These are phyloP conservation scores for Drosophila flavopinicola DNA, from an alignment of 2,888 invertebrate genomes.

Conservation along the genomic window DNA sequence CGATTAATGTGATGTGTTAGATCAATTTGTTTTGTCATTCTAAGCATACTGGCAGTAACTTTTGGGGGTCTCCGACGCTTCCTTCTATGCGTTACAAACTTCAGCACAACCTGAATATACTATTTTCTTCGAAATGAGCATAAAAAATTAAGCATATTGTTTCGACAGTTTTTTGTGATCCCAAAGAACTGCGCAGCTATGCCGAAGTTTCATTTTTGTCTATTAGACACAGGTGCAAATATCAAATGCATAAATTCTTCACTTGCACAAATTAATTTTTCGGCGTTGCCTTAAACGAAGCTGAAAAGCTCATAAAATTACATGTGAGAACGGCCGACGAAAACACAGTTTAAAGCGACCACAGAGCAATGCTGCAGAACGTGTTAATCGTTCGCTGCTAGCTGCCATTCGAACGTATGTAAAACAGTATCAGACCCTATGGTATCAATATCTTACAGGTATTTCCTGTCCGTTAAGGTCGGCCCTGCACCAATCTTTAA, in stretches of 20 bases:
- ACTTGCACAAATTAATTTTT: background rate
- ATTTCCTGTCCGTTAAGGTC: background rate
- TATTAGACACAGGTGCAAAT: background rate
- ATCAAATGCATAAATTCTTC: background rate
- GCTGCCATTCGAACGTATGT: slow-evolving; percentile 13
- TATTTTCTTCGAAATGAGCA: too few species aligned
- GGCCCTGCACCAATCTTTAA: background rate
- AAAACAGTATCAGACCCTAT: slow-evolving; percentile 21
- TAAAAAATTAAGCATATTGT: too few species aligned
- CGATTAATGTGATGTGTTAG: too few species aligned
- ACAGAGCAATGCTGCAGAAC: slow-evolving; percentile 28
- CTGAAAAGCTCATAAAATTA: background rate
- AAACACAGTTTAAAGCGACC: slow-evolving; percentile 1
- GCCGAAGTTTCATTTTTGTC: background rate
- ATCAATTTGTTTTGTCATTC: too few species aligned
- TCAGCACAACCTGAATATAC: too few species aligned
- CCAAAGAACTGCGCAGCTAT: background rate
- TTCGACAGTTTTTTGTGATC: too few species aligned
- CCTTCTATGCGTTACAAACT: too few species aligned
- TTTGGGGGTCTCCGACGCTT: too few species aligned
- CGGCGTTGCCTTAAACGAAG: background rate
- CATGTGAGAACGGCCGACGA: too few species aligned
- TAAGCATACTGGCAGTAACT: too few species aligned
- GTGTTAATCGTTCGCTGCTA: slow-evolving; percentile 26
- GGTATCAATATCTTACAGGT: slow-evolving; percentile 22